These are phyloP conservation scores for Astreopora myriophthalma DNA, from an alignment of 64 coral and sea anemone species.

Conservation along the genomic window DNA sequence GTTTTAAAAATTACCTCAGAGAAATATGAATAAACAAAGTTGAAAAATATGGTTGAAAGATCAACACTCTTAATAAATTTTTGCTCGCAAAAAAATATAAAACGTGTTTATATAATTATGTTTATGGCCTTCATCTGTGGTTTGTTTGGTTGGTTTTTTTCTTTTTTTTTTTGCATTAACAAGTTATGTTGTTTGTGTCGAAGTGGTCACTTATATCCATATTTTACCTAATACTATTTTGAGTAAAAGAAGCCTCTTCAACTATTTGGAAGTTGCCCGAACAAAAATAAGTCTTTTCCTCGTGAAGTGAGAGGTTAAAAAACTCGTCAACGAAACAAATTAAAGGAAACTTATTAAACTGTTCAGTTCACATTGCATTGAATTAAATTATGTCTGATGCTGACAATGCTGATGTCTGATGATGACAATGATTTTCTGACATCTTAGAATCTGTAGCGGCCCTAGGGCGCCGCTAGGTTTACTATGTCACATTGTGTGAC, in stretches of 20 bases:
- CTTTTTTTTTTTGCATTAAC: neutral
- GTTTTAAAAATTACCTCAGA: neutral
- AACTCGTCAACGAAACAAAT: neutral
- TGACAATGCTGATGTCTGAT: neutral
- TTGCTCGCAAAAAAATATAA: neutral
- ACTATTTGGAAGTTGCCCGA: neutral
- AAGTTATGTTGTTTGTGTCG: neutral
- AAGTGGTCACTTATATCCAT: neutral
- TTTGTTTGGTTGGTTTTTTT: neutral
- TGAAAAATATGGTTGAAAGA: neutral
- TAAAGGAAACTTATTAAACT: neutral
- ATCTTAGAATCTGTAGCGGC: no score
- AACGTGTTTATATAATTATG: neutral
- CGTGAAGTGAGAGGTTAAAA: neutral
- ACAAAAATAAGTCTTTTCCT: neutral
- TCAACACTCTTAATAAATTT: neutral
- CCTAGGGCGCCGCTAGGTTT: no score
- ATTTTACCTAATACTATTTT: neutral
- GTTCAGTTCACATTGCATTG: no score
- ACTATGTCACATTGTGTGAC: no score
- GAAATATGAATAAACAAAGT: neutral
- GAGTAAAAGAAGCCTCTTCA: neutral
- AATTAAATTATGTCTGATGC: no score
- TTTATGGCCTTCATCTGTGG: neutral
- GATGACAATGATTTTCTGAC: neutral